Percentiles rank a stretch among this genome's conserved stretches.
Evolutionary conservation across 2,113 vertebrate species (phyloP).

Genomic region (Micromys minutus): DNA sequence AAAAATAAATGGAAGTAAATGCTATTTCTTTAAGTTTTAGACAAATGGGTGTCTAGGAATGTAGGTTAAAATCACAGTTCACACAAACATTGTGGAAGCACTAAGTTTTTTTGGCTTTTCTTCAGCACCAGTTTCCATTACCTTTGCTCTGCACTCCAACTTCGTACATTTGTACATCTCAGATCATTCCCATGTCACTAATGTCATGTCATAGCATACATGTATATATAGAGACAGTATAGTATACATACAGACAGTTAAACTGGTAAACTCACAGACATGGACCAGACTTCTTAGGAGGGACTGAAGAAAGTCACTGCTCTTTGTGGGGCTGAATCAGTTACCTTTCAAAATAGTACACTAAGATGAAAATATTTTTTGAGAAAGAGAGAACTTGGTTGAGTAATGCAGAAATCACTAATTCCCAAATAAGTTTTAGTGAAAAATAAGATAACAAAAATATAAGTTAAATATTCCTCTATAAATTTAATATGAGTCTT

Average conservation of each 20-base stretch:
- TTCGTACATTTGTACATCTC: slow-evolving; percentile 36
- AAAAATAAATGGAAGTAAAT: slow-evolving; percentile 14
- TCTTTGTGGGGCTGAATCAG: not conserved
- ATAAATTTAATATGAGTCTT: too few relatives aligned
- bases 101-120: not conserved
- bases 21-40: slow-evolving; percentile 46
- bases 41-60: slow-evolving; percentile 45
- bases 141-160: not conserved
- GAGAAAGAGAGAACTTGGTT: not conserved
- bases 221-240: too few relatives aligned
- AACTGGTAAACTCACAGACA: not conserved
- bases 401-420: not conserved
- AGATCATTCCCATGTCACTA: not conserved
- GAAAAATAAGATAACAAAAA: not conserved
- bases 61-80: slow-evolving; percentile 46
- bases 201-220: not conserved
- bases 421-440: not conserved
- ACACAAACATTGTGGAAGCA: slow-evolving; percentile 51
- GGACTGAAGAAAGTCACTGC: not conserved
- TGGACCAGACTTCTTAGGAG: not conserved
- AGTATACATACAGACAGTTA: not conserved
- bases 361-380: too few relatives aligned
- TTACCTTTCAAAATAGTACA: not conserved
- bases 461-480: not conserved
- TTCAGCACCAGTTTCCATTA: slow-evolving; percentile 8